Conservation (phyloP, 2,888 invertebrate species). For the Leuctra nigra region DNA sequence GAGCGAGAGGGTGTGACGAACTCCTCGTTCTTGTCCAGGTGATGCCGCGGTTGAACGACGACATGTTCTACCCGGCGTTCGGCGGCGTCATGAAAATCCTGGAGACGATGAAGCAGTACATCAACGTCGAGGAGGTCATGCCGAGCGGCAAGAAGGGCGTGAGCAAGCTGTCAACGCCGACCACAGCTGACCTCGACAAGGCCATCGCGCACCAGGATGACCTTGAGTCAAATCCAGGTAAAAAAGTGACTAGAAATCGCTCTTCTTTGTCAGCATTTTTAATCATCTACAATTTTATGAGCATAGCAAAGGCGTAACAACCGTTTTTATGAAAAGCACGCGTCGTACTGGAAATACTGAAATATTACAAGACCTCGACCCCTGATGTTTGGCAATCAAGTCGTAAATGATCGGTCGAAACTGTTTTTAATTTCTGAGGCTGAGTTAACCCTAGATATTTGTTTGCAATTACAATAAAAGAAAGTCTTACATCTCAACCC, state of each 20-base stretch:
- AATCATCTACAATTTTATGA: no score
- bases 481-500: not conserved
- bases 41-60: conserved; percentile 50
- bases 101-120: not conserved
- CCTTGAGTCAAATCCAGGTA: not conserved
- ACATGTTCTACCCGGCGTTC: conserved; percentile 52
- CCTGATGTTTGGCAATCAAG: no score
- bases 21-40: no score
- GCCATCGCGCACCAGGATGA: not conserved
- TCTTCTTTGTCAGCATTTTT: no score
- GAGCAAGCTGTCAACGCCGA: not conserved
- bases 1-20: no score
- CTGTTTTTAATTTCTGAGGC: not conserved
- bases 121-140: not conserved
- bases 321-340: no score
- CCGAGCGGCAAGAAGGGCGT: not conserved
- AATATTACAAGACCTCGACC: no score
- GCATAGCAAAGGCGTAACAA: no score
- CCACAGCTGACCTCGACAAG: not conserved
- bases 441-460: not conserved
- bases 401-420: no score
- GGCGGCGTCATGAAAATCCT: conserved; percentile 42
- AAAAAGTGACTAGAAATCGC: no score
- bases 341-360: no score
- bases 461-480: no score